These are phyloP conservation scores for Myrmecophaga tridactyla DNA, from an alignment of 2,113 vertebrate species.

Conservation along the genomic window DNA sequence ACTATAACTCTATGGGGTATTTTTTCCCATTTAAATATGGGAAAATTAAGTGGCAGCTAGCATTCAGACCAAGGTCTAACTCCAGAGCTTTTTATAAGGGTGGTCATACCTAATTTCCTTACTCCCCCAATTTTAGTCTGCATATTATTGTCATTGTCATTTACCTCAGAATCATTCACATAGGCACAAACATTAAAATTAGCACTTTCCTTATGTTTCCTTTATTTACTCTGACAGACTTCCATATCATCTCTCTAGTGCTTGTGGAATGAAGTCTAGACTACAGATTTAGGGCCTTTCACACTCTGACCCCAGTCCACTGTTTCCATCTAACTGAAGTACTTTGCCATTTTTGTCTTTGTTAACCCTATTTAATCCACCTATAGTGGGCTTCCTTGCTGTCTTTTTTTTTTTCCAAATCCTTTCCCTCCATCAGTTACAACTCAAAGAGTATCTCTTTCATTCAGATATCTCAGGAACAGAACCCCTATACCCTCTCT, in stretches of 20 bases:
- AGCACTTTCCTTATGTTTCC: not conserved
- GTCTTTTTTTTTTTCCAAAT: not conserved
- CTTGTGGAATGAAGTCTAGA: not conserved
- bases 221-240: not conserved
- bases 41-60: not conserved
- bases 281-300: not conserved
- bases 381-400: not conserved
- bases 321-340: not conserved
- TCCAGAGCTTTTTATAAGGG: not conserved
- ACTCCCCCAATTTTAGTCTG: not conserved
- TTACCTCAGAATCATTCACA: not conserved
- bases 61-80: slow-evolving; percentile 17
- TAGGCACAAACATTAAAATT: not conserved
- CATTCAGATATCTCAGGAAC: not conserved
- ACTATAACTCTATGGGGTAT: not conserved
- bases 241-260: not conserved
- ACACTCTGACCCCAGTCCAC: not conserved
- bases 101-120: slow-evolving; percentile 17
- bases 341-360: not conserved
- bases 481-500: not conserved
- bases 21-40: not conserved
- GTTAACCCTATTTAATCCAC: not conserved
- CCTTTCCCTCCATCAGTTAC: not conserved
- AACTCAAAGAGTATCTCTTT: not conserved
- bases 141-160: not conserved